These are phyloP conservation scores for Pantala flavescens DNA, from an alignment of 1,140 invertebrate genomes.

Conservation along the genomic window DNA sequence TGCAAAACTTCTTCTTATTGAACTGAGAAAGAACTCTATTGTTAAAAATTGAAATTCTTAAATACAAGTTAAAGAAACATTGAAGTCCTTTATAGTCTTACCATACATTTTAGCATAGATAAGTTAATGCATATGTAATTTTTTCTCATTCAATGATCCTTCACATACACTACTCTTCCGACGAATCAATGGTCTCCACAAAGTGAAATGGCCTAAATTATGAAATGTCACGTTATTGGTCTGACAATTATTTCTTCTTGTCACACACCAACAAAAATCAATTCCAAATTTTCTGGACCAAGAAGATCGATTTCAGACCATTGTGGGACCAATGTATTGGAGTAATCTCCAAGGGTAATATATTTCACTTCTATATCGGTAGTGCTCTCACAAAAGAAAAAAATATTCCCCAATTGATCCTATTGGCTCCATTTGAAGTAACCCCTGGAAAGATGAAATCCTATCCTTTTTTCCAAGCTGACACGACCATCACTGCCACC, in stretches of 20 bases:
- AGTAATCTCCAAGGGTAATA: background rate
- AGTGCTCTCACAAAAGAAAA: background rate
- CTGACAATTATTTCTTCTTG: background rate
- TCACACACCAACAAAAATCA: background rate
- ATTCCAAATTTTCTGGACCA: background rate
- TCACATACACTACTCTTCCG: background rate
- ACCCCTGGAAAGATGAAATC: too few relatives aligned
- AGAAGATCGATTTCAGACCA: background rate
- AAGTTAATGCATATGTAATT: background rate
- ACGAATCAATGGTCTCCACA: background rate
- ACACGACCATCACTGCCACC: conserved; percentile 2
- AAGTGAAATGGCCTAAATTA: background rate
- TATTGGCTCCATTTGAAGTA: too few relatives aligned
- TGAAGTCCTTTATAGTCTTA: background rate
- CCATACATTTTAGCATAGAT: background rate
- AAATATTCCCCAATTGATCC: too few relatives aligned
- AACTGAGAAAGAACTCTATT: too few relatives aligned
- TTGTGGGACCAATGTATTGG: background rate
- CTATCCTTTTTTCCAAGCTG: background rate
- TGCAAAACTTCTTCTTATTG: too few relatives aligned
- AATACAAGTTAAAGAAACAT: background rate
- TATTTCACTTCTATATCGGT: background rate
- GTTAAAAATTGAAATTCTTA: background rate
- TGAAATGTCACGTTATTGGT: background rate
- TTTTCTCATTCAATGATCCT: background rate